These are phyloP conservation scores for Periophthalmus modestus DNA, from an alignment of 2,113 vertebrate genomes.

Conservation along the genomic window DNA sequence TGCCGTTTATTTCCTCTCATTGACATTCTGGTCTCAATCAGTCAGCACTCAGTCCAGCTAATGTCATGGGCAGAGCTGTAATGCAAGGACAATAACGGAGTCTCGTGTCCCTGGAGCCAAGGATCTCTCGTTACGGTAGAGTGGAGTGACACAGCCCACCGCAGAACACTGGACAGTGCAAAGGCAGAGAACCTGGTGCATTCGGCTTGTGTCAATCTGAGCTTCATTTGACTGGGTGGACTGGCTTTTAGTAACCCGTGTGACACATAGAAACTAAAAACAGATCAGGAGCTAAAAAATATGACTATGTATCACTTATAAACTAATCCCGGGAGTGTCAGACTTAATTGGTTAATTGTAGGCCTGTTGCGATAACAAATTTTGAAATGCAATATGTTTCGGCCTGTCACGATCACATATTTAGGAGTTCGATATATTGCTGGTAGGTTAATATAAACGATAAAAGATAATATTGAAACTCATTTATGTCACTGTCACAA, in stretches of 20 bases:
- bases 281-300: too few species aligned
- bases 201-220: constrained; percentile 25
- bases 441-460: too few species aligned
- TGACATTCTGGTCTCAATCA: constrained; percentile 40
- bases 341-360: too few species aligned
- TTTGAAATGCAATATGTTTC: too few species aligned
- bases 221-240: constrained; percentile 51
- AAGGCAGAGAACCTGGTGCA: constrained; percentile 33
- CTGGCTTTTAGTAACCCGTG: constrained; percentile 62
- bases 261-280: constrained; percentile 42
- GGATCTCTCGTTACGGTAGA: constrained; percentile 53
- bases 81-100: constrained; percentile 39
- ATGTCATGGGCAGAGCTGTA: constrained; percentile 38
- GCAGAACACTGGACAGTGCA: constrained; percentile 54
- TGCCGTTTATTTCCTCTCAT: constrained; percentile 34
- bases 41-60: constrained; percentile 25
- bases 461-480: too few species aligned
- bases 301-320: too few species aligned
- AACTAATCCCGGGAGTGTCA: too few species aligned
- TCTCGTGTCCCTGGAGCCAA: constrained; percentile 57
- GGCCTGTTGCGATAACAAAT: too few species aligned
- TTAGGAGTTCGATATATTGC: too few species aligned
- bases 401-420: too few species aligned
- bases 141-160: constrained; percentile 35
- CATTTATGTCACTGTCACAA: too few species aligned